phyloP scores from a whole-genome alignment of 2,888 invertebrate species.

The Sinelater perroti region DNA sequence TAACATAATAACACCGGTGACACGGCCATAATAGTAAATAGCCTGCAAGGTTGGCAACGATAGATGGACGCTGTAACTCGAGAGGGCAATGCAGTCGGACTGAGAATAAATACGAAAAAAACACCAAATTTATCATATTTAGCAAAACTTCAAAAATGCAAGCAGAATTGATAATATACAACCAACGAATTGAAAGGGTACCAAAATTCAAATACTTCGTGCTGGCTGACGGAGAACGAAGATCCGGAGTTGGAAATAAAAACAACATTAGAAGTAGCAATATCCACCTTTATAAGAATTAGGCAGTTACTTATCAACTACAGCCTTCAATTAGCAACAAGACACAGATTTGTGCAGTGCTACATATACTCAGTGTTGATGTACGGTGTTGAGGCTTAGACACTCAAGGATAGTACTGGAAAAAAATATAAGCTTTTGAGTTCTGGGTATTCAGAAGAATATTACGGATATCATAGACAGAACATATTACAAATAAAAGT shows the following conservation, averaged over 20 bases:
- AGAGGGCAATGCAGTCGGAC: no score
- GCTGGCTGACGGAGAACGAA: background rate
- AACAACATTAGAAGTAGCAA: conserved; percentile 1
- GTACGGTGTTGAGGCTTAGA: background rate
- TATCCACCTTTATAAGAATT: background rate
- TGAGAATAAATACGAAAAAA: no score
- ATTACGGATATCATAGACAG: background rate
- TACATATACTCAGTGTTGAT: background rate
- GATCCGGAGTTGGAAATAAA: conserved; percentile 3
- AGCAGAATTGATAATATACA: no score
- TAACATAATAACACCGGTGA: no score
- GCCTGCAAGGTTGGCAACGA: no score
- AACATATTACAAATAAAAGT: background rate
- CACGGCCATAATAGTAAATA: no score
- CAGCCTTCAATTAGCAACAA: background rate
- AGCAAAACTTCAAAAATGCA: no score
- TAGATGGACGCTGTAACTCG: no score
- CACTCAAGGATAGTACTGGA: background rate
- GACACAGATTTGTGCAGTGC: background rate
- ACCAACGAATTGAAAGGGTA: background rate
- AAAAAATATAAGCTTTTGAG: background rate
- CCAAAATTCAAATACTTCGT: conserved; percentile 8
- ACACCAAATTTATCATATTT: no score
- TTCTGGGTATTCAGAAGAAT: background rate
- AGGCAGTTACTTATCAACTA: background rate